Evolutionary conservation across 2,113 vertebrate genomes (phyloP).

Genomic region (Dromas ardeola): DNA sequence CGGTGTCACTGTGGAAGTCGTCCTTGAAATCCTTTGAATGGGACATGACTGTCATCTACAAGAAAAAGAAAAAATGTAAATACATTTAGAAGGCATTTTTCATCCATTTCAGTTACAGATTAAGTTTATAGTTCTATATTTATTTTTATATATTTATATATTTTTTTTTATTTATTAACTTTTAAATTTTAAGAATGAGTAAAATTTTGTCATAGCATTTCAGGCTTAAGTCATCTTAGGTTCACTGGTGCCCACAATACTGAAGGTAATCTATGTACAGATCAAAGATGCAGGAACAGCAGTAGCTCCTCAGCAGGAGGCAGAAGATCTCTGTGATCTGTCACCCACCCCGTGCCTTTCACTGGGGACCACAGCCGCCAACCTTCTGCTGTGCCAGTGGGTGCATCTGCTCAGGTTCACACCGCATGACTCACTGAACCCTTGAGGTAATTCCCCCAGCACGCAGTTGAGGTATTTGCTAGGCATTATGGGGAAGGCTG

Average conservation of each 20-base stretch:
- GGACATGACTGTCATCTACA: constrained; percentile 92
- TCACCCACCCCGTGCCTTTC: not conserved
- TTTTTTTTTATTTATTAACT: not conserved
- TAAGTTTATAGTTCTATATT: not conserved
- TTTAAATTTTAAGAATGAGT: not conserved
- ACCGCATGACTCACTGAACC: not conserved
- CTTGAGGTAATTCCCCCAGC: not conserved
- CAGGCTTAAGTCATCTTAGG: not conserved
- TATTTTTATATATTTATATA: not conserved
- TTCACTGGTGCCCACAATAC: not conserved
- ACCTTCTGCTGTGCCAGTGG: not conserved
- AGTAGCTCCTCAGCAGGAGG: not conserved
- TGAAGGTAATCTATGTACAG: not conserved
- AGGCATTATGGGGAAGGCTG: not conserved
- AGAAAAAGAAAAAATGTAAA: not conserved
- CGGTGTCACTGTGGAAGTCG: constrained; percentile 85
- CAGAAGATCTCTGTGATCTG: not conserved
- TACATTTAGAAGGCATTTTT: not conserved
- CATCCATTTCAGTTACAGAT: not conserved
- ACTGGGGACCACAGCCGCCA: not conserved
- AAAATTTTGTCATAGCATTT: not conserved
- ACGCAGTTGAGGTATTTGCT: rapidly evolving
- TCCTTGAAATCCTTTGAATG: constrained; percentile 90
- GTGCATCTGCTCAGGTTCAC: not conserved
- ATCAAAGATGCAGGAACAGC: not conserved